A percentile compares a stretch with the other conserved stretches of the same genome.
Evolutionary conservation across 2,797 vertebrate genomes (phyloP).

Genomic region (Champsocephalus esox): DNA sequence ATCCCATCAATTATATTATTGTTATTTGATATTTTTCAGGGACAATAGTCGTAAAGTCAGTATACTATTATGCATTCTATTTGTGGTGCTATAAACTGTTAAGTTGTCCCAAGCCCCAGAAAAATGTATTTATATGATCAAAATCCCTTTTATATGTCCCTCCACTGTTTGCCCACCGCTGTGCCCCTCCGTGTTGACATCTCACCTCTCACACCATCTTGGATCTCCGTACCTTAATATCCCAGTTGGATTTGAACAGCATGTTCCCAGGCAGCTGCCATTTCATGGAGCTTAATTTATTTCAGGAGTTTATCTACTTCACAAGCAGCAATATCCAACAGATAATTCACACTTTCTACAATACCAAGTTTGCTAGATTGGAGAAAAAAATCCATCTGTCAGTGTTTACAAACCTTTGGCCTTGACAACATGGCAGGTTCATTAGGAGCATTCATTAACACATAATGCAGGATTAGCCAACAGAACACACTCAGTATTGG

Average conservation of each 20-base stretch:
- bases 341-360: slow-evolving; percentile 6
- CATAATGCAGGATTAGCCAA: slow-evolving; percentile 18
- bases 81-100: background rate
- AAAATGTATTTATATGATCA: background rate
- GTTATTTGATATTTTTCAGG: background rate
- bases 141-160: slow-evolving; percentile 8
- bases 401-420: background rate
- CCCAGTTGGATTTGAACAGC: slow-evolving; percentile 60
- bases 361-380: background rate
- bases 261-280: slow-evolving; percentile 66
- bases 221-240: slow-evolving; percentile 48
- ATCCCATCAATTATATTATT: background rate
- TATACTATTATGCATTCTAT: background rate
- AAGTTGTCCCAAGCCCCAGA: background rate
- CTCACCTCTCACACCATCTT: slow-evolving; percentile 55
- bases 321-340: slow-evolving; percentile 27
- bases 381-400: background rate
- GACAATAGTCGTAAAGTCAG: background rate
- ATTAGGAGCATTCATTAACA: background rate
- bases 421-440: background rate
- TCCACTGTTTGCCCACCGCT: background rate
- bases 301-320: slow-evolving; percentile 30
- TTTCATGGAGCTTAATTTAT: slow-evolving; percentile 61
- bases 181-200: slow-evolving; percentile 49
- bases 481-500: background rate